Base-by-base conservation (phyloP, 2,888 invertebrate genomes). In the Pollenia angustigena region DNA sequence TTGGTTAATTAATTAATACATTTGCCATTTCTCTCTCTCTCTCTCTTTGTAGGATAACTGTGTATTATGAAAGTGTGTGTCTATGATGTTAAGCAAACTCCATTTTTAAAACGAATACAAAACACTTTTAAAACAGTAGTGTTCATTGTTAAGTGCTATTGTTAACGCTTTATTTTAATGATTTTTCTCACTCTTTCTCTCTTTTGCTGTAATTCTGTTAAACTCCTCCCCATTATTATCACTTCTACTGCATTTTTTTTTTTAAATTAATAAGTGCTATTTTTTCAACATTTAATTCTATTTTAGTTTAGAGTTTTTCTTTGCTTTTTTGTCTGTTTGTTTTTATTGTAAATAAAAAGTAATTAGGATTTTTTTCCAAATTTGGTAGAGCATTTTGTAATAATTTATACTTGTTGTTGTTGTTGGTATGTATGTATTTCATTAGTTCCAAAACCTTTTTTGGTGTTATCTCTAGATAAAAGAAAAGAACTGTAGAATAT, bases 251-350 rank as follows among this genome's bases (percentile, higher is more conserved):
- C 48, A 18, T 52, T 64, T 11, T 44, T 64, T 14, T n/a, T n/a
- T 9, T n/a, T 23, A 92, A 91, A 92, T 91, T 91, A 89, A 90
- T 90, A 91, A 91, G 91, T 92, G 91, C 91, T 91, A 91, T 91
- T 91, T 92, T 91, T 90, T 90, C 90, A 90, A 89, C 89, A 88
- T 88, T 87, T 40, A 44, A 64, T 64, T 54, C 64, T 44, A 52
- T 60, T 40, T 66, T 72, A 16, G 48, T 16, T 54, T 18, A 18
- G 40, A 32, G 18, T 54, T 7, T 7, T 18, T 48, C 42, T 64
- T 66, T 60, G 4, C 16, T 16, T 42, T 79, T 46, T 14, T 66
- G 32, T 4, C 12, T n/a, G 23, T 7, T n/a, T 44, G 40, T 54
- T 32, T 58, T 46, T 58, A 48, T 54, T 64, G 54, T 42, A 48